These are phyloP conservation scores for Lymantria monacha DNA, from an alignment of 2,888 invertebrate genomes.

Conservation along the genomic window DNA sequence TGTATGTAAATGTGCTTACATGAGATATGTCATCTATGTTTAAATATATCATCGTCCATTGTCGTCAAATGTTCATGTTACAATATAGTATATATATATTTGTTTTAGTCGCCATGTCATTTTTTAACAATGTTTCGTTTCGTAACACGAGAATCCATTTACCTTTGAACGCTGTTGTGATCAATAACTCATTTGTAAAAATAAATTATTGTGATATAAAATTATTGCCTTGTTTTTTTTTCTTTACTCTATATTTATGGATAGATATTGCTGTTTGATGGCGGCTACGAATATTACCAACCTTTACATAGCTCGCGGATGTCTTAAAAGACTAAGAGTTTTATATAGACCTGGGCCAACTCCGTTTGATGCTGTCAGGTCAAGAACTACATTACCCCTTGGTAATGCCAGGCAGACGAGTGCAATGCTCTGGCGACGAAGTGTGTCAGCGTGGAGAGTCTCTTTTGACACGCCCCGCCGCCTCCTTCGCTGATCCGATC, in stretches of 20 bases:
- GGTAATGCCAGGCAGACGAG: no score
- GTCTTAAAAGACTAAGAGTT: no score
- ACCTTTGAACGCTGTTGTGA: conserved; percentile 76
- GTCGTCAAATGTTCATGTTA: conserved; percentile 34
- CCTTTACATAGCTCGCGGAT: no score
- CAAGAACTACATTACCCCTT: no score
- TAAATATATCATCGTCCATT: conserved; percentile 28
- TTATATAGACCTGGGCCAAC: no score
- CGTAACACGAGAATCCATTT: conserved; percentile 57
- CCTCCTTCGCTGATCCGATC: no score
- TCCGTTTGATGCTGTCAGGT: no score
- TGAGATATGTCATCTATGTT: conserved; percentile 29
- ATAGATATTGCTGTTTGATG: no score
- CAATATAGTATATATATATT: conserved; percentile 37
- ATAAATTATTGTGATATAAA: conserved; percentile 83
- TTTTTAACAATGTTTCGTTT: conserved; percentile 56
- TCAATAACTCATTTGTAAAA: conserved; percentile 80
- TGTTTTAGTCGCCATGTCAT: conserved; percentile 48
- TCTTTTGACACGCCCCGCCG: no score
- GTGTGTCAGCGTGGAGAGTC: no score
- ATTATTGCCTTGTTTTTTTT: conserved; percentile 35
- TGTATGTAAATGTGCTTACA: conserved; percentile 40
- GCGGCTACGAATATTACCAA: no score
- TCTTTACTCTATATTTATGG: not conserved
- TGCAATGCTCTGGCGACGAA: no score